These are phyloP conservation scores for Potamilus streckersoni DNA, from an alignment of 1,140 invertebrate species.

Conservation along the genomic window DNA sequence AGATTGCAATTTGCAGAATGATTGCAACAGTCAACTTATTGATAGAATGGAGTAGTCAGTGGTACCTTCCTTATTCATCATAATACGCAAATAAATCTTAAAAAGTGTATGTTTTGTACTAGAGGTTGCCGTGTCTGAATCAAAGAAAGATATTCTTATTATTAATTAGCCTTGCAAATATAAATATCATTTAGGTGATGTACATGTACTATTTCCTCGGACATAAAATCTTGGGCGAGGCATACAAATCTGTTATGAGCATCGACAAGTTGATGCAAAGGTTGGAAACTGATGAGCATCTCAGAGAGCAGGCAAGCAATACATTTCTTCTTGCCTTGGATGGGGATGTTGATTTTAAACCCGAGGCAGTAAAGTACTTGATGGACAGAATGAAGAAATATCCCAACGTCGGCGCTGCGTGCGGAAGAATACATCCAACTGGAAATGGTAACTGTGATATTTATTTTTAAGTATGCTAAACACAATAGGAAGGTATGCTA, in stretches of 20 bases:
- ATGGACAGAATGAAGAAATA: slow-evolving; percentile 72
- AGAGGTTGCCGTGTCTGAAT: no score
- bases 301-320: slow-evolving; percentile 80
- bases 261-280: no score
- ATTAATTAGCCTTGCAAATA: no score
- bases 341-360: slow-evolving; percentile 72
- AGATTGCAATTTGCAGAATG: no score
- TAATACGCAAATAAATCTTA: no score
- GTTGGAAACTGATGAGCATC: slow-evolving; percentile 82
- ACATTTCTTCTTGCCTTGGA: slow-evolving; percentile 71
- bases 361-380: slow-evolving; percentile 68
- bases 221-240: not conserved
- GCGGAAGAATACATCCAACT: slow-evolving; percentile 70
- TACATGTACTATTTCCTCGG: slow-evolving; percentile 74
- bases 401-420: slow-evolving; percentile 70
- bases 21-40: no score
- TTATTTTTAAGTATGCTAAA: not conserved
- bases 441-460: slow-evolving; percentile 44
- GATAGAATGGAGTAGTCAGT: no score
- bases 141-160: no score
- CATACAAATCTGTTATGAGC: not conserved
- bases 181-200: slow-evolving; percentile 68
- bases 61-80: no score
- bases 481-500: not conserved
- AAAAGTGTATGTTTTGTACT: no score